Percentiles rank a stretch among this genome's conserved stretches.
These are phyloP conservation scores for Diplosoma virens DNA, from an alignment of 23 tunicate species.

Conservation along the genomic window DNA sequence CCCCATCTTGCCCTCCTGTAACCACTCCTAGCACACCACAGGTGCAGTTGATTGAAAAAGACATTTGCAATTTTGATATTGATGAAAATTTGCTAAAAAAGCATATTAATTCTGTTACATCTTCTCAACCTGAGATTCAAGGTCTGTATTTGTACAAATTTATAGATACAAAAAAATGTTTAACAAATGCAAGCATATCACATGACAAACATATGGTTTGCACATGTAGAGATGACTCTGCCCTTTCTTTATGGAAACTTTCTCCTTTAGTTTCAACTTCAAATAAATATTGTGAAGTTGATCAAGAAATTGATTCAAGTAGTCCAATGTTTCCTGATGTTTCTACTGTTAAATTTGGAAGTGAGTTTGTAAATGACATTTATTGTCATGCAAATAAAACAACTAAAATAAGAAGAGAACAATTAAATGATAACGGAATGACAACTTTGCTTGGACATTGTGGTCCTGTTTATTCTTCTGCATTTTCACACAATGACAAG, in stretches of 20 bases:
- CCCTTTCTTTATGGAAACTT: conserved; percentile 35
- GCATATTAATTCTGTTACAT: background rate
- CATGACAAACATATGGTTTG: background rate
- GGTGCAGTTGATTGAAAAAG: background rate
- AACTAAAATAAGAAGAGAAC: background rate
- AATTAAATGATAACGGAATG: background rate
- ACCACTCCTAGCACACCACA: background rate
- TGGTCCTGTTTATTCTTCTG: conserved; percentile 55
- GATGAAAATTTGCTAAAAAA: background rate
- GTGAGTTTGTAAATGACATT: conserved; percentile 20
- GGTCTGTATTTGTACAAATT: conserved; percentile 3
- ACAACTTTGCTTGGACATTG: conserved; percentile 49
- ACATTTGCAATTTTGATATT: background rate
- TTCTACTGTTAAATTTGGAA: conserved; percentile 37
- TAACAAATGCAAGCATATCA: background rate
- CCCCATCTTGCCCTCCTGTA: background rate
- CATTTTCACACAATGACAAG: conserved; percentile 62
- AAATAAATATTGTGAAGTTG: background rate
- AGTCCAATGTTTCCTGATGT: conserved; percentile 14
- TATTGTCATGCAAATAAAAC: background rate
- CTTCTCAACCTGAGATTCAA: background rate
- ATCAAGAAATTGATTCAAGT: too few species aligned
- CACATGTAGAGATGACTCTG: conserved; percentile 40
- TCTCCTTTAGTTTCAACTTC: background rate
- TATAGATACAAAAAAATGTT: background rate